These are phyloP conservation scores for Manis crassicaudata DNA, from an alignment of 2,797 vertebrate genomes.

Conservation along the genomic window DNA sequence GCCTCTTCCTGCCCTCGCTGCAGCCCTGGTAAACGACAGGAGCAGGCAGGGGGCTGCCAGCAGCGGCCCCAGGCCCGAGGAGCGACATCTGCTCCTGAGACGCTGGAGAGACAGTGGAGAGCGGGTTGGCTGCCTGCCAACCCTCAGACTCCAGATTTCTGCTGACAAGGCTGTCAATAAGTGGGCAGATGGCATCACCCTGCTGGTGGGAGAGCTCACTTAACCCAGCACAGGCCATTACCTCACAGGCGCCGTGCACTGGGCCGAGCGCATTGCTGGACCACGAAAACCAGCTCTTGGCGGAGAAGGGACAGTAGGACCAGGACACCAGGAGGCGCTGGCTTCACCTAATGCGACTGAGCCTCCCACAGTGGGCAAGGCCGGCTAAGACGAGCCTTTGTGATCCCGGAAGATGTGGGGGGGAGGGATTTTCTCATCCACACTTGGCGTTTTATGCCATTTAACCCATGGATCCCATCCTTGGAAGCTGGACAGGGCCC, in stretches of 20 bases:
- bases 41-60: slow-evolving; percentile 73
- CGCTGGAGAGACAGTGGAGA: slow-evolving; percentile 81
- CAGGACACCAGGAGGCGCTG: slow-evolving; percentile 50
- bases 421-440: neutral
- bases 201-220: slow-evolving; percentile 74
- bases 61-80: slow-evolving; percentile 82
- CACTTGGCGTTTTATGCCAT: neutral
- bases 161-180: slow-evolving; percentile 81
- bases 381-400: slow-evolving; percentile 57
- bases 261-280: slow-evolving; percentile 75
- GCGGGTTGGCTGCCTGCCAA: slow-evolving; percentile 83
- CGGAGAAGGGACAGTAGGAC: slow-evolving; percentile 35
- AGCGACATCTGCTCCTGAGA: slow-evolving; percentile 85
- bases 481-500: neutral
- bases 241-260: slow-evolving; percentile 75
- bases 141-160: slow-evolving; percentile 75
- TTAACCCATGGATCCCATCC: neutral
- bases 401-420: slow-evolving; percentile 3
- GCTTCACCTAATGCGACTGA: slow-evolving; percentile 66
- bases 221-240: slow-evolving; percentile 79
- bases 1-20: slow-evolving; percentile 24
- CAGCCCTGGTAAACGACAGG: slow-evolving; percentile 69
- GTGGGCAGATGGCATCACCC: slow-evolving; percentile 85
- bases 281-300: slow-evolving; percentile 70
- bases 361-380: slow-evolving; percentile 42